phyloP scores from a whole-genome alignment of 64 coral and sea anemone species.

The Porites australiensis region DNA sequence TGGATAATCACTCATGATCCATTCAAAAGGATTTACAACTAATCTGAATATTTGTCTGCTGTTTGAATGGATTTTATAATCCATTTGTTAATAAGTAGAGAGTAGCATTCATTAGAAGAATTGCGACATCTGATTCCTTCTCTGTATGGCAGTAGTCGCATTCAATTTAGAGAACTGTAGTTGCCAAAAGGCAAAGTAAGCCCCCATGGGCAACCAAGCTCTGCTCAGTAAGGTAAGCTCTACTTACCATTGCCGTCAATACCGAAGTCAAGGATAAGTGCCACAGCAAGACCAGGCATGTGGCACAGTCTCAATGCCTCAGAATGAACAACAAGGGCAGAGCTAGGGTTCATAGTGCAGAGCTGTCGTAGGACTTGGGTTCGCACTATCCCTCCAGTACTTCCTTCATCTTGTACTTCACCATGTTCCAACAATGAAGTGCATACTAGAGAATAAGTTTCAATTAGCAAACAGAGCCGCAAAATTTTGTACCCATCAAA shows the following conservation, averaged over 20 bases:
- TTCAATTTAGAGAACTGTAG: too few species aligned
- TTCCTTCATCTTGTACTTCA: conserved; percentile 85
- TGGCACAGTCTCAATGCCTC: conserved; percentile 77
- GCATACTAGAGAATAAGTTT: conserved; percentile 66
- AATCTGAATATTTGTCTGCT: too few species aligned
- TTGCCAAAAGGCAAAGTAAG: too few species aligned
- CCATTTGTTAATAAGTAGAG: too few species aligned
- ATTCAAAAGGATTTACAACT: too few species aligned
- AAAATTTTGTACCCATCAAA: too few species aligned
- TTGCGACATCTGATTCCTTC: too few species aligned
- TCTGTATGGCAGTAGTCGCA: too few species aligned
- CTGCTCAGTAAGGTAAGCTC: not conserved
- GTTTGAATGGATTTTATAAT: too few species aligned
- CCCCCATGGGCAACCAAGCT: too few species aligned
- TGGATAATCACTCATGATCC: too few species aligned
- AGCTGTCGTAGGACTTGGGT: conserved; percentile 88
- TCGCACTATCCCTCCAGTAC: conserved; percentile 78
- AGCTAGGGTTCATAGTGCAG: conserved; percentile 87
- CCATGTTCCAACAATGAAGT: conserved; percentile 69
- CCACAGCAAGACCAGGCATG: conserved; percentile 93
- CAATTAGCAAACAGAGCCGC: not conserved
- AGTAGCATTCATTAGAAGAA: too few species aligned
- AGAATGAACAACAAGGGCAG: conserved; percentile 80
- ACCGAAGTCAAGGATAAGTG: conserved; percentile 89
- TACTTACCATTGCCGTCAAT: conserved; percentile 36